These are phyloP conservation scores for Aphodius granarius DNA, from an alignment of 2,888 invertebrate species.

Conservation along the genomic window DNA sequence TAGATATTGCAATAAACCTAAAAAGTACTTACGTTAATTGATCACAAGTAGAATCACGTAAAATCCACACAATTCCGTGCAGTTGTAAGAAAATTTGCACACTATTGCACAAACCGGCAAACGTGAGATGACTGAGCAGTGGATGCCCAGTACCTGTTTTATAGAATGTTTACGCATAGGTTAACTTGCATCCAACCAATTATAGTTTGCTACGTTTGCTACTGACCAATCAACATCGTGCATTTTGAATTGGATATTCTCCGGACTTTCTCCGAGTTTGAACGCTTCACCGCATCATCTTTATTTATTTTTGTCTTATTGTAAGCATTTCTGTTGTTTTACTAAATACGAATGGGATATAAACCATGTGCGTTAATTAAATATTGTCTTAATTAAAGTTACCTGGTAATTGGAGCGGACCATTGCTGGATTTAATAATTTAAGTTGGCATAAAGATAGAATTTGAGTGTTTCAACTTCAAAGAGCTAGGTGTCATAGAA, in stretches of 20 bases:
- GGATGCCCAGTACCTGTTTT: conserved; percentile 33
- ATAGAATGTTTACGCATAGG: conserved; percentile 35
- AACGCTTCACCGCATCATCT: conserved; percentile 23
- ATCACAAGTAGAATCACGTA: neutral
- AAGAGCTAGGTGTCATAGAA: no score
- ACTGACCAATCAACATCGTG: neutral
- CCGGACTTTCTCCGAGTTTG: conserved; percentile 28
- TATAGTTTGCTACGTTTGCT: neutral
- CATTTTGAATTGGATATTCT: neutral
- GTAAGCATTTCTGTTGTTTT: neutral
- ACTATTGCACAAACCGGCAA: neutral
- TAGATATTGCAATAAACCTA: neutral
- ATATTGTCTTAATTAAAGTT: neutral
- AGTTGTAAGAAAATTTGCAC: neutral
- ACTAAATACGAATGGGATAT: neutral
- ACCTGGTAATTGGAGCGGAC: neutral
- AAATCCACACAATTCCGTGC: neutral
- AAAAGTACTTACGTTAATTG: neutral
- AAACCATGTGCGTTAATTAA: conserved; percentile 1
- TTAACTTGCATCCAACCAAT: conserved; percentile 32
- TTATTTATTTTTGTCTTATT: conserved; percentile 10
- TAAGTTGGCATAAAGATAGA: neutral
- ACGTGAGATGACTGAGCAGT: conserved; percentile 23
- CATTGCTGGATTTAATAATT: neutral
- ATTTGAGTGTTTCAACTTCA: no score